Evolutionary conservation across 1,140 invertebrate species (phyloP), one percentile per base, ranked within the genome.

Genomic region (Eupeodes corollae): DNA sequence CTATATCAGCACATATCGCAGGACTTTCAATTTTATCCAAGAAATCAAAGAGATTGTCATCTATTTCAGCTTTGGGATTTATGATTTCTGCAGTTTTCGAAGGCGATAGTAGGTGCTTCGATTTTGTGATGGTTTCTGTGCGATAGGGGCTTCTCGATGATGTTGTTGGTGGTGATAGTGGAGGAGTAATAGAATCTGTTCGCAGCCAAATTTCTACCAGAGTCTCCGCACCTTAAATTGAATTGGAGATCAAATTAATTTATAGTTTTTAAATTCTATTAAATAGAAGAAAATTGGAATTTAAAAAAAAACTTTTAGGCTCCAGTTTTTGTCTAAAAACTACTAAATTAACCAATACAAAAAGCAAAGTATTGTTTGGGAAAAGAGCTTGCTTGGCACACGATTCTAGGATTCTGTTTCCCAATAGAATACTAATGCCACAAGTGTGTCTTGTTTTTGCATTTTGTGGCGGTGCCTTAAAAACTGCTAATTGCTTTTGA

Each of bases 211-310:
- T 70, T 51, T 86, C 80, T 1, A 83, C 73, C 16, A 82, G 67
- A 9, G 86, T 89, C 71, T 91, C 87, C 9, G 83, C 79, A 34
- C 85, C 83, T 79, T 55, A 34, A 72, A 70, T 13, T 12, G 11
- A 34, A 15, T 41, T 5, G 6, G 13, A 31, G 5, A 34, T 37
- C n/a, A n/a, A n/a, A n/a, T n/a, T n/a, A n/a, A n/a, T n/a, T n/a
- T n/a, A n/a, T n/a, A n/a, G n/a, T n/a, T n/a, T n/a, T n/a, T n/a
- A n/a, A n/a, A n/a, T n/a, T n/a, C n/a, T n/a, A n/a, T n/a, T n/a
- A n/a, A n/a, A n/a, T n/a, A n/a, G n/a, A n/a, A n/a, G n/a, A n/a
- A n/a, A n/a, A n/a, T n/a, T n/a, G n/a, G n/a, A n/a, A n/a, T n/a
- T n/a, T n/a, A n/a, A n/a, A n/a, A n/a, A n/a, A n/a, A n/a, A n/a